Evolutionary conservation across 2,888 invertebrate genomes (phyloP).

Genomic region (Azorinus chamasolen): DNA sequence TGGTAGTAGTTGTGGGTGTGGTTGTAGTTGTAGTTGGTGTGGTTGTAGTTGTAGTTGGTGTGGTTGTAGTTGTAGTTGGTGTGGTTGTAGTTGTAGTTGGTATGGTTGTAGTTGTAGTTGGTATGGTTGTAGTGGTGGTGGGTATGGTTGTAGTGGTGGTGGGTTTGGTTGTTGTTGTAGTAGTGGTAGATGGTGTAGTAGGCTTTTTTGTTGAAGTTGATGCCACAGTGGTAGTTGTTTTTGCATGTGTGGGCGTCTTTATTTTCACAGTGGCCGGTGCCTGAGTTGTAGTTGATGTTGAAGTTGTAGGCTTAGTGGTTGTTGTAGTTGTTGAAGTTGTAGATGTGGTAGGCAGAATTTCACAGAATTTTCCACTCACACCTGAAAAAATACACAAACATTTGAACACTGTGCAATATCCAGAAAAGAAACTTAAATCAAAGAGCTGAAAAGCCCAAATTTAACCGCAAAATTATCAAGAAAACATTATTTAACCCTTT

Average conservation of each 20-base stretch:
- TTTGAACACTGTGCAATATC: not conserved
- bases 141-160: not conserved
- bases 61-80: slow-evolving; percentile 14
- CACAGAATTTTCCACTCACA: slow-evolving; percentile 40
- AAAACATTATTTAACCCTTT: too few species aligned
- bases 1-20: slow-evolving; percentile 14
- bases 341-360: slow-evolving; percentile 6
- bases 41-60: slow-evolving; percentile 12
- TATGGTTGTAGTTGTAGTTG: slow-evolving; percentile 7
- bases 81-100: slow-evolving; percentile 18
- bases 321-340: slow-evolving; percentile 9
- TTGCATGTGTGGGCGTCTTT: slow-evolving; percentile 9
- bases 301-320: slow-evolving; percentile 11
- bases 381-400: slow-evolving; percentile 17
- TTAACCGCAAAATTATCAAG: too few species aligned
- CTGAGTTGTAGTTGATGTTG: slow-evolving; percentile 12
- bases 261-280: slow-evolving; percentile 5
- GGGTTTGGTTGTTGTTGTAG: not conserved
- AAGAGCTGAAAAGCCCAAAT: too few species aligned
- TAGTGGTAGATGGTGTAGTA: slow-evolving; percentile 9
- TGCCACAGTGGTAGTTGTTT: slow-evolving; percentile 2
- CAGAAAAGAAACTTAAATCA: not conserved
- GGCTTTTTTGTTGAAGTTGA: slow-evolving; percentile 8
- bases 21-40: slow-evolving; percentile 22
- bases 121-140: slow-evolving; percentile 4